Conservation (phyloP, 2,113 vertebrate genomes). For the Crotalus tigris region DNA sequence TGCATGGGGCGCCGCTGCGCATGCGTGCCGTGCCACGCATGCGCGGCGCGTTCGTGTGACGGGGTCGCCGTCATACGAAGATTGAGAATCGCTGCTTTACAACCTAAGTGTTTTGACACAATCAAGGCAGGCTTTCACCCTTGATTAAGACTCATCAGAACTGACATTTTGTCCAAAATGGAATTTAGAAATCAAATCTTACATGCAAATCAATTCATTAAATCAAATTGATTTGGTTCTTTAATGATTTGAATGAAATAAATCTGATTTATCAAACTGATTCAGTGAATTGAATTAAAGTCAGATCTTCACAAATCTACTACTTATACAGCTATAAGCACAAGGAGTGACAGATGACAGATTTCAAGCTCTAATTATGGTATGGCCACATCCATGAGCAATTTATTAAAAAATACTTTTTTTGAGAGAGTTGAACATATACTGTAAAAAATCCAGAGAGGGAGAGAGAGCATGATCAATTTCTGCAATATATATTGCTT, state of each 20-base stretch:
- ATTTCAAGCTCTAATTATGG: neutral
- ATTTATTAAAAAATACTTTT: neutral
- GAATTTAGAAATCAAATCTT: neutral
- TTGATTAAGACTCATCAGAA: neutral
- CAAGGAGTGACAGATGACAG: neutral
- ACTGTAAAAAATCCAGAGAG: neutral
- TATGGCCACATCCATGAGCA: neutral
- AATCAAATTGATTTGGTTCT: neutral
- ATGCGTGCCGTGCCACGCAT: no score
- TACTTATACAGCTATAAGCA: neutral
- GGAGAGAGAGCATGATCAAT: neutral
- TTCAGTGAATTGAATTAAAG: neutral
- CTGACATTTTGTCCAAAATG: neutral
- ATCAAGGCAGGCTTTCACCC: neutral
- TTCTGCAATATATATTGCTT: neutral
- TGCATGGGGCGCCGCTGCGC: no score
- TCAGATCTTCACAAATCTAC: neutral
- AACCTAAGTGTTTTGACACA: neutral
- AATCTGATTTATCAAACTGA: neutral
- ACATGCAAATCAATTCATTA: neutral
- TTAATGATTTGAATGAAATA: neutral
- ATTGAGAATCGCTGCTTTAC: no score
- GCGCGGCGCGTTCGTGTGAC: no score
- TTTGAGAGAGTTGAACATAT: neutral
- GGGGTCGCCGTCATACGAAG: no score